phyloP scores from a whole-genome alignment of 2,797 vertebrate genomes.

The Sebastes steindachneri region DNA sequence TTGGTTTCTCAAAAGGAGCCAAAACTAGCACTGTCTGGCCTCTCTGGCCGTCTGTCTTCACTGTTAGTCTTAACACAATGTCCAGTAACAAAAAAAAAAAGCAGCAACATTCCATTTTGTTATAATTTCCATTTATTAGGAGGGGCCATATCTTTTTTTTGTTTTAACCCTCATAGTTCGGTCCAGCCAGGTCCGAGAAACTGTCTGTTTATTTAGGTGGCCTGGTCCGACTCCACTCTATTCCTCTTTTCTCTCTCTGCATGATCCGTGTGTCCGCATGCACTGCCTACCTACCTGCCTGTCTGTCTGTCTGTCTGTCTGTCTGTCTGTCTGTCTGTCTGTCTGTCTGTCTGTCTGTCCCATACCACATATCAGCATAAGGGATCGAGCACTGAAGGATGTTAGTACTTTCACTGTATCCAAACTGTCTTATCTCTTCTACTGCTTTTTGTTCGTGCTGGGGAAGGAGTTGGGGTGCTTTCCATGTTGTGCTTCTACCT shows the following conservation, averaged over 20 bases:
- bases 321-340: slow-evolving; percentile 69
- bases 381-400: slow-evolving; percentile 81
- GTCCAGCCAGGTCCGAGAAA: slow-evolving; percentile 55
- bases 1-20: slow-evolving; percentile 60
- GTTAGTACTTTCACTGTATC: slow-evolving; percentile 73
- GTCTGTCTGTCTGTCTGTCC: slow-evolving; percentile 71
- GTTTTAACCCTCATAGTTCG: slow-evolving; percentile 42
- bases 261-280: slow-evolving; percentile 82
- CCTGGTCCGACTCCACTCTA: slow-evolving; percentile 53
- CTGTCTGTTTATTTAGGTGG: slow-evolving; percentile 68
- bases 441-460: slow-evolving; percentile 41
- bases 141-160: slow-evolving; percentile 54
- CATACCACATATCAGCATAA: slow-evolving; percentile 81
- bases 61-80: slow-evolving; percentile 66
- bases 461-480: slow-evolving; percentile 53
- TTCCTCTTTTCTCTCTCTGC: slow-evolving; percentile 72
- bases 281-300: slow-evolving; percentile 60
- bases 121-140: slow-evolving; percentile 61
- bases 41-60: slow-evolving; percentile 45
- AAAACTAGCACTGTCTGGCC: slow-evolving; percentile 61
- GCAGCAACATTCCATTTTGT: slow-evolving; percentile 52
- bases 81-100: slow-evolving; percentile 41
- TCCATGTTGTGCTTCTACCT: slow-evolving; percentile 75
- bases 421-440: slow-evolving; percentile 40
- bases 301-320: slow-evolving; percentile 68